Base-by-base conservation (phyloP, 2,113 vertebrate genomes). In the Illadopsis cleaveri region DNA sequence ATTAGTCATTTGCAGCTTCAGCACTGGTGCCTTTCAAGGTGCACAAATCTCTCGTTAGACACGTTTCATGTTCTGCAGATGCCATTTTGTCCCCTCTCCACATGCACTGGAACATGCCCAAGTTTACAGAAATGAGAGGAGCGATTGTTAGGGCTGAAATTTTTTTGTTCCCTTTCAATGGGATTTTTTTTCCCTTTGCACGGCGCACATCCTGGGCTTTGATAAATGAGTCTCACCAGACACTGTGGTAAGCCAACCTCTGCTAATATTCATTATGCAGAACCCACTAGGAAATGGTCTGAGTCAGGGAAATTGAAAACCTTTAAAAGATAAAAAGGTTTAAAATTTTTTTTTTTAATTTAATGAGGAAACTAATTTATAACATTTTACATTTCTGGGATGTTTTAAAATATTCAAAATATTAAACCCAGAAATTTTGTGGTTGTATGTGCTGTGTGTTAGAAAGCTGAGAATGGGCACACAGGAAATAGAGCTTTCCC, bases 201-300 rank as follows among this genome's bases (percentile, higher is more conserved):
- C 18, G 57, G 85, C 3, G 4, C 92, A 89, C 88, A 95, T 96
- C 96, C 95, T 91, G 92, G 54, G 58, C 95, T 96, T 96, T 95
- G 93, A 95, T 95, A 93, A 96, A 97, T 94, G 96, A 94, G 79
- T 92, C 95, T 96, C 94, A 68, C 82, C 38, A 94, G 93, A 86
- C 93, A 57, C 94, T 93, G 94, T 90, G 95, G 97, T 93, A 97
- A 97, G 94, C 95, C 94, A 96, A 81, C 90, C 94, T 96, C 84
- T 96, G 93, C 94, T 97, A 86, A 96, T 93, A 97, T 97, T 95
- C 90, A 93, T 95, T 96, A 91, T 90, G 96, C 95, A 94, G 91
- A 96, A 78, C 90, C 77, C 90, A 96, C 93, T 72, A 95, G 95
- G 95, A 97, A 97, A 94, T 54, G 91, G 86, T 89, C 73, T 81